phyloP scores from a whole-genome alignment of 1,140 invertebrate species.

The Pinna nobilis region DNA sequence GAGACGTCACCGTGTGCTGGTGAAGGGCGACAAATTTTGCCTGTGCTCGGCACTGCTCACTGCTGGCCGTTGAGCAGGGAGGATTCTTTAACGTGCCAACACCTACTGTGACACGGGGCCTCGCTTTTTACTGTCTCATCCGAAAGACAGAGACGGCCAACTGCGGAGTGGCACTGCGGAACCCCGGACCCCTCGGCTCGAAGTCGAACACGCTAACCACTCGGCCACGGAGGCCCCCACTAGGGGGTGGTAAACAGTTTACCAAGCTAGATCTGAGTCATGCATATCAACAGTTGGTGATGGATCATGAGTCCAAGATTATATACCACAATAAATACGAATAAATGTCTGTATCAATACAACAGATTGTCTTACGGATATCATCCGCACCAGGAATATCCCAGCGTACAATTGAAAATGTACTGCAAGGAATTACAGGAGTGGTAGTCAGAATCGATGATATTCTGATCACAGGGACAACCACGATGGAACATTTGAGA shows the following conservation, averaged over 20 bases:
- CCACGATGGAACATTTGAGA: slow-evolving; percentile 31
- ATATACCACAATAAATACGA: slow-evolving; percentile 56
- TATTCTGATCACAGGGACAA: slow-evolving; percentile 44
- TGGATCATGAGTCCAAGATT: slow-evolving; percentile 53
- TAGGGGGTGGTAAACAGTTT: slow-evolving; percentile 56
- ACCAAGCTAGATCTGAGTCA: slow-evolving; percentile 63
- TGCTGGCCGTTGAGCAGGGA: too few species aligned
- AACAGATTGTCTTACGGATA: slow-evolving; percentile 33
- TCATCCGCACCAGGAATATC: slow-evolving; percentile 76
- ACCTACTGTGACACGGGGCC: too few species aligned
- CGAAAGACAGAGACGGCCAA: too few species aligned
- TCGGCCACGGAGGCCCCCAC: too few species aligned
- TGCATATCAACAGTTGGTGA: slow-evolving; percentile 52
- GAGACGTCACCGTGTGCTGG: too few species aligned
- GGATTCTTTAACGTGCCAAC: too few species aligned
- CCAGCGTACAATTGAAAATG: slow-evolving; percentile 74
- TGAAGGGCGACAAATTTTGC: too few species aligned
- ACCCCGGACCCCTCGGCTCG: too few species aligned
- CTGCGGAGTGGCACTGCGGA: too few species aligned
- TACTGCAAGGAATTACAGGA: slow-evolving; percentile 53
- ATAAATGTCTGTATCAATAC: slow-evolving; percentile 42
- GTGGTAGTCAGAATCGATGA: slow-evolving; percentile 42
- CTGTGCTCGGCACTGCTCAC: too few species aligned
- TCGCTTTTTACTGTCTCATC: too few species aligned
- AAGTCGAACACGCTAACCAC: too few species aligned